These are phyloP conservation scores for Drosophila tanythrix DNA, from an alignment of 2,888 invertebrate genomes.

Conservation along the genomic window DNA sequence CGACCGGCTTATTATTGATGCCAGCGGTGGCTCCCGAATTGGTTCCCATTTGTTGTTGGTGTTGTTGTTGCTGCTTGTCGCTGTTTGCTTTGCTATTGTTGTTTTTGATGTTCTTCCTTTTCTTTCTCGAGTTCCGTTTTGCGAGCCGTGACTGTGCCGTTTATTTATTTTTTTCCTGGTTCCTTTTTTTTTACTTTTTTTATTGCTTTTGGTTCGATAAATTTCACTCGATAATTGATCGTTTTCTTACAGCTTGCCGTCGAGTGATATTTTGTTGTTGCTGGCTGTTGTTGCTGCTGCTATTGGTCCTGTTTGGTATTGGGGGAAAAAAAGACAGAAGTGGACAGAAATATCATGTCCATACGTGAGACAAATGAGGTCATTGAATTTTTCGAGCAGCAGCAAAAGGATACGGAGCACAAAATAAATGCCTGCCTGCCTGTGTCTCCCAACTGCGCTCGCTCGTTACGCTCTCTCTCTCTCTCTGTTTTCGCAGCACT, in stretches of 20 bases:
- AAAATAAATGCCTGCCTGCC: conserved; percentile 42
- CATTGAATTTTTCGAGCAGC: conserved; percentile 72
- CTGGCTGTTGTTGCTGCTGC: conserved; percentile 22
- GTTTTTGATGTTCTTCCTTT: conserved; percentile 25
- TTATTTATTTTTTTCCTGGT: conserved; percentile 7
- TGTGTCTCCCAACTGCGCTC: conserved; percentile 41
- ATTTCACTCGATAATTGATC: conserved; percentile 50
- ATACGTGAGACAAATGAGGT: conserved; percentile 78
- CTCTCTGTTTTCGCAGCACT: conserved; percentile 33
- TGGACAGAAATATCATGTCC: conserved; percentile 48
- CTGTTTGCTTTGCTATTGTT: conserved; percentile 27
- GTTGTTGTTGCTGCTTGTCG: conserved; percentile 50
- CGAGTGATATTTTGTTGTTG: conserved; percentile 45
- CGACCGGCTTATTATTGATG: conserved; percentile 84
- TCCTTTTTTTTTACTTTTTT: conserved; percentile 12
- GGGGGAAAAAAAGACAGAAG: conserved; percentile 47
- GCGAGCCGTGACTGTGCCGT: conserved; percentile 29
- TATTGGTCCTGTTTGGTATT: conserved; percentile 47
- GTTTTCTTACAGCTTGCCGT: conserved; percentile 49
- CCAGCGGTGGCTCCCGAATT: conserved; percentile 86
- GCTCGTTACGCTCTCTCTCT: conserved; percentile 27
- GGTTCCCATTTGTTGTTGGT: conserved; percentile 85
- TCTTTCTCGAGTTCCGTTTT: conserved; percentile 32
- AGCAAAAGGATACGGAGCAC: conserved; percentile 48
- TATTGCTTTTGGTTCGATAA: conserved; percentile 29